These are phyloP conservation scores for Himalopsyche phryganea DNA, from an alignment of 1,140 invertebrate genomes.

Conservation along the genomic window DNA sequence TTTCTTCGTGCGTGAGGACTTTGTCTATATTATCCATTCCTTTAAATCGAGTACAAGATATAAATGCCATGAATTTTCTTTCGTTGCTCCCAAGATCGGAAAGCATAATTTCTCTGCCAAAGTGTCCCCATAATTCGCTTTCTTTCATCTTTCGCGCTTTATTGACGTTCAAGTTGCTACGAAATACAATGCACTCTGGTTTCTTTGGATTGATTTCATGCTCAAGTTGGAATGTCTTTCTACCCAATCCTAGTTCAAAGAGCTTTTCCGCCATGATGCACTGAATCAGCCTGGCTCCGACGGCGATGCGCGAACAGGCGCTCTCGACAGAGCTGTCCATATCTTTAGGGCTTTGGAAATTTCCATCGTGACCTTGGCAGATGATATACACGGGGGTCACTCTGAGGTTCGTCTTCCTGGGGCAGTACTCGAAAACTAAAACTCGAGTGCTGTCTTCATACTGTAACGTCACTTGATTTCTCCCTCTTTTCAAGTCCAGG, in stretches of 20 bases:
- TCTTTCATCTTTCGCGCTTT: slow-evolving; percentile 71
- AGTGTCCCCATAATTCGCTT: slow-evolving; percentile 78
- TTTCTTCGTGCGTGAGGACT: slow-evolving; percentile 68
- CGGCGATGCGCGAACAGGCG: slow-evolving; percentile 71
- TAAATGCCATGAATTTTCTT: slow-evolving; percentile 84
- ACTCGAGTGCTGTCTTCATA: slow-evolving; percentile 39
- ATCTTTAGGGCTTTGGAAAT: slow-evolving; percentile 72
- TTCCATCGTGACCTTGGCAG: slow-evolving; percentile 71
- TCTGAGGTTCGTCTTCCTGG: slow-evolving; percentile 49
- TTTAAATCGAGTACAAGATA: slow-evolving; percentile 80
- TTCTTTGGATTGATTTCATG: slow-evolving; percentile 57
- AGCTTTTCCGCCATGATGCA: slow-evolving; percentile 84
- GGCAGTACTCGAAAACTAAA: slow-evolving; percentile 43
- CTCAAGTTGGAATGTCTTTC: slow-evolving; percentile 80
- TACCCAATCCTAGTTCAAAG: slow-evolving; percentile 71
- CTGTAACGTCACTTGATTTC: slow-evolving; percentile 44
- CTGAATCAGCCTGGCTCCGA: slow-evolving; percentile 80
- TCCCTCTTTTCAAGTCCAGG: slow-evolving; percentile 45
- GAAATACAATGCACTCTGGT: slow-evolving; percentile 64
- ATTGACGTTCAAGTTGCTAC: slow-evolving; percentile 66
- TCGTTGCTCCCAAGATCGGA: slow-evolving; percentile 58
- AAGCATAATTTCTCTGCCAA: slow-evolving; percentile 76
- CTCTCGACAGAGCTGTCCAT: slow-evolving; percentile 68
- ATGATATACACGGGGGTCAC: slow-evolving; percentile 71
- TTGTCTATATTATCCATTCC: slow-evolving; percentile 56